A percentile compares a stretch with the other conserved stretches of the same genome.
Evolutionary conservation across 2,113 vertebrate species (phyloP).

Genomic region (Actenoides hombroni): DNA sequence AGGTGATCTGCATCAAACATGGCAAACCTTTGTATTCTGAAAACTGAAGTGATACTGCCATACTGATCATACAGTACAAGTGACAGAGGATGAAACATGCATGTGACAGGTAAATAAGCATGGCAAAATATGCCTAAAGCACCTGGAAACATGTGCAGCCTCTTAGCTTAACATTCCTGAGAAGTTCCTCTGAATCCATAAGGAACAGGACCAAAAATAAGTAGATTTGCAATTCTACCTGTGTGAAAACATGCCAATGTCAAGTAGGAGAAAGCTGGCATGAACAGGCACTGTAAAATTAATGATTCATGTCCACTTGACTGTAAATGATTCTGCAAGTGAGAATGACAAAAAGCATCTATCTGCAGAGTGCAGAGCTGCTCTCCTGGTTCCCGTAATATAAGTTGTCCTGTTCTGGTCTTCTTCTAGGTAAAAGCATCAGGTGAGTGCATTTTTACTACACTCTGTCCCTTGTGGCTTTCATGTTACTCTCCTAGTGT

Average conservation of each 20-base stretch:
- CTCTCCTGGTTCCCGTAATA: neutral
- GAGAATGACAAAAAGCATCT: neutral
- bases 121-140: neutral
- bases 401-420: neutral
- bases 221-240: neutral
- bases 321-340: neutral
- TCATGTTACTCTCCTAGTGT: neutral
- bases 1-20: neutral
- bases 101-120: neutral
- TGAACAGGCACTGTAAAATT: neutral
- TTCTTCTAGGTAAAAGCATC: neutral
- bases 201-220: neutral
- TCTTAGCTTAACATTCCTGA: neutral
- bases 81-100: neutral
- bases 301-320: neutral
- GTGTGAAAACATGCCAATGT: neutral
- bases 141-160: neutral
- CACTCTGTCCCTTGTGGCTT: neutral
- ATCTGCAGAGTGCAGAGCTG: neutral
- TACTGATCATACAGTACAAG: neutral
- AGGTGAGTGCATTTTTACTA: neutral
- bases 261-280: neutral
- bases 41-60: neutral
- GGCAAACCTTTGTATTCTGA: neutral
- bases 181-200: neutral